A percentile compares a stretch with the other conserved stretches of the same genome.
Evolutionary conservation across 92 coral and sea anemone species (phyloP).

Genomic region (Porites lobata): DNA sequence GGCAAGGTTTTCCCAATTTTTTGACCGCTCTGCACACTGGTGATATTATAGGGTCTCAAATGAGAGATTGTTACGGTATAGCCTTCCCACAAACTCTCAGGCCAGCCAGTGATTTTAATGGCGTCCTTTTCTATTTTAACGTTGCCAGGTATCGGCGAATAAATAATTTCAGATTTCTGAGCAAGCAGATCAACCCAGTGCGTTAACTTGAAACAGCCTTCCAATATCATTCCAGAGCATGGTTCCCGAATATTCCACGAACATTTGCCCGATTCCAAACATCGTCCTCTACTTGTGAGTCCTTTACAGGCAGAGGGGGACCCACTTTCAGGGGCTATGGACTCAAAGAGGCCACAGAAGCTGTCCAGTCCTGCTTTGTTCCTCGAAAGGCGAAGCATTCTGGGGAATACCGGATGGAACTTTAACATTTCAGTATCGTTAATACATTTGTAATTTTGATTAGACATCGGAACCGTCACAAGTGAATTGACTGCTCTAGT

Average conservation of each 20-base stretch:
- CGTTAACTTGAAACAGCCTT: constrained; percentile 58
- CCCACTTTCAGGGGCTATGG: constrained; percentile 13
- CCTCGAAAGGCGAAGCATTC: constrained; percentile 47
- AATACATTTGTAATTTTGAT: constrained; percentile 23
- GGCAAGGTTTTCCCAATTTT: constrained; percentile 34
- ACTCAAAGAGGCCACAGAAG: constrained; percentile 74
- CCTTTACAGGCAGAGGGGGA: background rate
- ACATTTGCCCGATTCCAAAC: constrained; percentile 23
- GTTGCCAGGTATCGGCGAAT: constrained; percentile 76
- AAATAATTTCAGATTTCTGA: constrained; percentile 25
- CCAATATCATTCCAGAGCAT: constrained; percentile 61
- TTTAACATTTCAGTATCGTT: background rate
- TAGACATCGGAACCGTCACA: constrained; percentile 57
- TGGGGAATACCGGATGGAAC: constrained; percentile 53
- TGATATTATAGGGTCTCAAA: constrained; percentile 51
- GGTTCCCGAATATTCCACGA: constrained; percentile 71
- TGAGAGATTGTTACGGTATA: constrained; percentile 52
- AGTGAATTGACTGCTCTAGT: constrained; percentile 32
- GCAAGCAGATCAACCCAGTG: constrained; percentile 38
- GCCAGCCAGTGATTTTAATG: constrained; percentile 68
- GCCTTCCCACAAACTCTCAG: constrained; percentile 63
- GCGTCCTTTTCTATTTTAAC: constrained; percentile 16
- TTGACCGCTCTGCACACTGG: constrained; percentile 62
- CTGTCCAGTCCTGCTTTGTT: constrained; percentile 39
- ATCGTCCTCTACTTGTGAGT: constrained; percentile 1